phyloP scores from a whole-genome alignment of 2,113 vertebrate species.

The Crotophaga sulcirostris region DNA sequence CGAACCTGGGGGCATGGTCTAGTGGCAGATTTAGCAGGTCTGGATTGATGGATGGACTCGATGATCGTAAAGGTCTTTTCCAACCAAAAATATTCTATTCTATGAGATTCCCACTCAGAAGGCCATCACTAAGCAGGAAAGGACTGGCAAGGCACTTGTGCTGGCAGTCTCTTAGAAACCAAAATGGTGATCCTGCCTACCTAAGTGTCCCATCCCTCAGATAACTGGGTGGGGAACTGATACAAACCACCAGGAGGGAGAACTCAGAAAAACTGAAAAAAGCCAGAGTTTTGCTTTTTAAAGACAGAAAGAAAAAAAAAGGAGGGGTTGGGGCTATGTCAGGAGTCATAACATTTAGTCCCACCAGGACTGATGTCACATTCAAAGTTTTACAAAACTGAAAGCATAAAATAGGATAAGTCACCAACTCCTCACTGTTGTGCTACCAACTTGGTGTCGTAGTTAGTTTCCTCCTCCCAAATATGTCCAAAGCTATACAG shows the following conservation, averaged over 20 bases:
- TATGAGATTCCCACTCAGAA: not conserved
- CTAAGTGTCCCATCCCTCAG: not conserved
- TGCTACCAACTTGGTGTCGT: not conserved
- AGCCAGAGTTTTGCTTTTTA: not conserved
- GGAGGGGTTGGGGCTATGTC: rapidly evolving
- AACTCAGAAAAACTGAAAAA: not conserved
- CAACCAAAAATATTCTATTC: too few species aligned
- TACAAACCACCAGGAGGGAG: not conserved
- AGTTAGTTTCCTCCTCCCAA: not conserved
- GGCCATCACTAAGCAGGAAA: not conserved
- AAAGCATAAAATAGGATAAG: not conserved
- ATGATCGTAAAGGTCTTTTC: too few species aligned
- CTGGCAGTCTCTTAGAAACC: not conserved
- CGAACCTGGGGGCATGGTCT: too few species aligned
- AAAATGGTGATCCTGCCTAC: not conserved
- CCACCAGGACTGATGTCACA: too few species aligned
- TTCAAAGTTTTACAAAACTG: not conserved
- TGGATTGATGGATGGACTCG: too few species aligned
- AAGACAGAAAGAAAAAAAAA: not conserved
- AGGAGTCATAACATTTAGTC: not conserved
- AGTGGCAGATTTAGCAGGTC: too few species aligned
- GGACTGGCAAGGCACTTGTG: not conserved
- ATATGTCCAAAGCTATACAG: not conserved
- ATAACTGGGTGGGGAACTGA: not conserved
- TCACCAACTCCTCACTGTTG: not conserved